Evolutionary conservation across 2,113 vertebrate species (phyloP).

Genomic region (Alethe castanea): DNA sequence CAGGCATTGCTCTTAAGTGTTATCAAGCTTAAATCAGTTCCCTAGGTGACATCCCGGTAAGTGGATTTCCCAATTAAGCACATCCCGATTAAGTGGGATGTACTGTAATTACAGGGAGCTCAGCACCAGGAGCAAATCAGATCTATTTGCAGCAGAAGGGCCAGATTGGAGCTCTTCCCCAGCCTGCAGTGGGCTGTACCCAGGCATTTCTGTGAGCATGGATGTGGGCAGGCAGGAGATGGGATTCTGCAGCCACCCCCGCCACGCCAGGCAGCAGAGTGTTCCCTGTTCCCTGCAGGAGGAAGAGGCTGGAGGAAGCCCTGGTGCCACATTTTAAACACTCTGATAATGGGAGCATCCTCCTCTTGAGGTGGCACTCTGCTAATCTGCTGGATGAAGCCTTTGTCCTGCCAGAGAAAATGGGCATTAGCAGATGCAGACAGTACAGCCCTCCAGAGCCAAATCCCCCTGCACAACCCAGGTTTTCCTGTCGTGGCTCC

Average conservation of each 20-base stretch:
- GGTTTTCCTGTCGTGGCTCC: background rate
- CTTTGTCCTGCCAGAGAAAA: background rate
- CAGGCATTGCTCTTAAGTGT: conserved; percentile 47
- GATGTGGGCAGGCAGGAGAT: conserved; percentile 4
- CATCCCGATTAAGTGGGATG: conserved; percentile 55
- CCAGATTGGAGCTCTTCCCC: background rate
- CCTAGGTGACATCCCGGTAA: conserved; percentile 64
- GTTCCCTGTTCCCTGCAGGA: background rate
- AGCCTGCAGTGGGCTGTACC: background rate
- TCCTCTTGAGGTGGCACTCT: background rate
- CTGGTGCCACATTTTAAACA: background rate
- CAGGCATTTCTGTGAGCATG: background rate
- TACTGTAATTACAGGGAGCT: conserved; percentile 56
- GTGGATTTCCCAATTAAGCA: conserved; percentile 69
- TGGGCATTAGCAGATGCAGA: background rate
- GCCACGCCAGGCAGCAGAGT: background rate
- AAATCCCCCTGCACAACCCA: background rate
- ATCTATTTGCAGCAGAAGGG: conserved; percentile 1
- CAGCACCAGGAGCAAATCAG: background rate
- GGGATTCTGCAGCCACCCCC: background rate
- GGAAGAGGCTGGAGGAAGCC: background rate
- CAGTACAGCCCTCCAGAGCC: background rate
- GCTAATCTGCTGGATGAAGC: background rate
- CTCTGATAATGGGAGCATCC: background rate
- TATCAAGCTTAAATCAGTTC: conserved; percentile 55